Percentiles rank a stretch among this genome's conserved stretches.
These are phyloP conservation scores for Xylocopa sonorina DNA, from an alignment of 1,140 invertebrate genomes.

Conservation along the genomic window DNA sequence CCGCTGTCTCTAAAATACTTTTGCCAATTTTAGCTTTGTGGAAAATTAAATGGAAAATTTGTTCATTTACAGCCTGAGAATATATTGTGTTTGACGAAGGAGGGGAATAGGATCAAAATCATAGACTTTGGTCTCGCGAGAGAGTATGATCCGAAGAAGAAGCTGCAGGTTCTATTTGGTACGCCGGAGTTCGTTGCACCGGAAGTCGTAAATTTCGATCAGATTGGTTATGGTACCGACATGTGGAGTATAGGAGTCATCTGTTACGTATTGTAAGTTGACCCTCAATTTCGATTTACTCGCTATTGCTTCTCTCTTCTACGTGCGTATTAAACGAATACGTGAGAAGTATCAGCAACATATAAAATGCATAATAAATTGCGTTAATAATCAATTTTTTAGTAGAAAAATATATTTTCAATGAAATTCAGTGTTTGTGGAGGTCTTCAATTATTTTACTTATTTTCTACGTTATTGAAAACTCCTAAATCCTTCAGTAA, in stretches of 20 bases:
- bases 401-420: neutral
- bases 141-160: conserved; percentile 95
- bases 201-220: conserved; percentile 99
- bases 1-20: too few species aligned
- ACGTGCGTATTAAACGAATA: neutral
- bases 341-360: too few species aligned
- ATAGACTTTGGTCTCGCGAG: conserved; percentile 98
- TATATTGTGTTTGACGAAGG: conserved; percentile 96
- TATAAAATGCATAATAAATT: too few species aligned
- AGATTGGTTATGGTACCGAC: conserved; percentile 96
- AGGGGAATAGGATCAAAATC: conserved; percentile 98
- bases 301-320: too few species aligned
- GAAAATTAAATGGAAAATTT: conserved; percentile 3
- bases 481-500: neutral
- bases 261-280: conserved; percentile 97
- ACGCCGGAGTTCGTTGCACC: conserved; percentile 99
- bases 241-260: conserved; percentile 99
- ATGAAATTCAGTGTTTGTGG: neutral
- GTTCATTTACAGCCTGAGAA: conserved; percentile 93
- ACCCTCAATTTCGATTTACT: neutral
- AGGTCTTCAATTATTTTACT: neutral
- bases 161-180: conserved; percentile 96
- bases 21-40: neutral
- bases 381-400: neutral
- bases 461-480: neutral